Percentiles rank a stretch among this genome's conserved stretches.
Conservation (phyloP, 2,888 invertebrate species). For the Conchocele bisecta region DNA sequence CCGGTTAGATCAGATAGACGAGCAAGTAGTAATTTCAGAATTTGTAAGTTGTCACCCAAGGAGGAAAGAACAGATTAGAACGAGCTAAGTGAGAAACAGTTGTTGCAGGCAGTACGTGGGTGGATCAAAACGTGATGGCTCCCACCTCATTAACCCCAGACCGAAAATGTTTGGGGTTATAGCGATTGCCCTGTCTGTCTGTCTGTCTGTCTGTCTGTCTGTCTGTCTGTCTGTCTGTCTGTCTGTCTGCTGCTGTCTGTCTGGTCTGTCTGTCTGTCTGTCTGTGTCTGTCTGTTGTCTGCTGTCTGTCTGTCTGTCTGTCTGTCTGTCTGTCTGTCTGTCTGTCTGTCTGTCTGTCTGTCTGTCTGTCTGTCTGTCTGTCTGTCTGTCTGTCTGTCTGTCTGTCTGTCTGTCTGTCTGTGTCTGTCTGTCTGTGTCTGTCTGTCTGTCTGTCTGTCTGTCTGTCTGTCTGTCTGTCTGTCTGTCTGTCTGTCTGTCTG, state of each 20-base stretch:
- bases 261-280: slow-evolving; percentile 1
- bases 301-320: slow-evolving; percentile 9
- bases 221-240: slow-evolving; percentile 5
- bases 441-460: slow-evolving; percentile 13
- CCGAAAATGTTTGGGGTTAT: no score
- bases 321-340: slow-evolving; percentile 10
- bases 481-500: slow-evolving; percentile 10
- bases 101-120: no score
- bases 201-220: slow-evolving; percentile 13
- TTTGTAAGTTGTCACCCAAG: no score
- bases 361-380: slow-evolving; percentile 6
- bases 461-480: slow-evolving; percentile 7
- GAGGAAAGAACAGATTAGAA: no score
- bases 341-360: slow-evolving; percentile 8
- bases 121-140: no score
- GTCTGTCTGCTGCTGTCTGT: no score
- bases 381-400: slow-evolving; percentile 3
- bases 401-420: slow-evolving; percentile 3
- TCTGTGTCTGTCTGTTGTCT: no score
- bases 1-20: no score
- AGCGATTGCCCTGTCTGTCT: no score
- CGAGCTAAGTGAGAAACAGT: no score
- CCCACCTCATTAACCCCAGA: no score
- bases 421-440: slow-evolving; percentile 2
- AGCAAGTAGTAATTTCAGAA: no score